phyloP scores from a whole-genome alignment of 1,140 invertebrate genomes.

The Wasmannia auropunctata region DNA sequence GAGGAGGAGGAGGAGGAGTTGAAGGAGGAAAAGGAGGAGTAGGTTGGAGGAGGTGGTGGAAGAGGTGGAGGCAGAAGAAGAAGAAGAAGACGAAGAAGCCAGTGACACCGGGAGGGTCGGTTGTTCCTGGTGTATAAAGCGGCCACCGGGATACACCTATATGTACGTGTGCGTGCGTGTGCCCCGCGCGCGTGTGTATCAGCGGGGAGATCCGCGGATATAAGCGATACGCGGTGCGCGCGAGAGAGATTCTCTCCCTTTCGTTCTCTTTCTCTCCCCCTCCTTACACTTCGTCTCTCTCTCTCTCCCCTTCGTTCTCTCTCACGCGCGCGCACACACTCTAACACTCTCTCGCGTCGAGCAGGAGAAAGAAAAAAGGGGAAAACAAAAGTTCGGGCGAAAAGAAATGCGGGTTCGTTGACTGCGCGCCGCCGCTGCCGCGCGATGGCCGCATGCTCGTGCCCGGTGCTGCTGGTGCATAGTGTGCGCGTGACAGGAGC shows the following conservation, averaged over 20 bases:
- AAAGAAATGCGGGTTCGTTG: slow-evolving; percentile 75
- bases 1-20: slow-evolving; percentile 12
- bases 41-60: not conserved
- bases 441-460: slow-evolving; percentile 74
- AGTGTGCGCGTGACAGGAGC: slow-evolving; percentile 63
- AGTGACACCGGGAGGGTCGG: slow-evolving; percentile 69
- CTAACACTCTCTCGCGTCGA: slow-evolving; percentile 23
- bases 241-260: slow-evolving; percentile 51
- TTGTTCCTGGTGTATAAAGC: slow-evolving; percentile 68
- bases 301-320: not conserved
- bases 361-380: slow-evolving; percentile 57
- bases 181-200: slow-evolving; percentile 25
- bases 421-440: slow-evolving; percentile 71
- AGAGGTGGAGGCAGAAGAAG: slow-evolving; percentile 30
- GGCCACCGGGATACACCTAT: slow-evolving; percentile 71
- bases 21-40: not conserved
- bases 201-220: slow-evolving; percentile 70
- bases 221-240: slow-evolving; percentile 59
- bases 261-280: slow-evolving; percentile 7
- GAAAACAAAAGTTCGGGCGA: slow-evolving; percentile 64
- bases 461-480: slow-evolving; percentile 59
- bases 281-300: not conserved
- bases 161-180: slow-evolving; percentile 7
- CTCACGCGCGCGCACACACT: too few relatives aligned
- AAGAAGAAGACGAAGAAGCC: slow-evolving; percentile 62